Evolutionary conservation across 30 jellyfish, hydroid and myxozoan genomes (phyloP).

Genomic region (Chironex yamaguchii): DNA sequence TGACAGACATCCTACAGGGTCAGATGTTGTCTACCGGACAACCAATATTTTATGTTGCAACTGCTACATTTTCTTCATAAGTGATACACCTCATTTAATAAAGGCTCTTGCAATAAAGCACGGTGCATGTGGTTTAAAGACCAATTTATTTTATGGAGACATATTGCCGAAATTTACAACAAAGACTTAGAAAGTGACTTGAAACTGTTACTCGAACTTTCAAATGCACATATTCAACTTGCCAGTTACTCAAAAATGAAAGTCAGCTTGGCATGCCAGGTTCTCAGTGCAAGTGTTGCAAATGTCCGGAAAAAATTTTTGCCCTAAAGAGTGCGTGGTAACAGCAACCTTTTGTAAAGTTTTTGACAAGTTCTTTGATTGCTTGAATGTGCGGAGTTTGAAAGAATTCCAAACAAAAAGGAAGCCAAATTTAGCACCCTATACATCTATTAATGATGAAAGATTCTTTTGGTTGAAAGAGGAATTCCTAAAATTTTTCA

Average conservation of each 20-base stretch:
- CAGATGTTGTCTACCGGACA: constrained; percentile 31
- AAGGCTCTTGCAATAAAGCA: constrained; percentile 47
- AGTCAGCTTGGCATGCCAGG: constrained; percentile 70
- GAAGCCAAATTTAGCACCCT: constrained; percentile 56
- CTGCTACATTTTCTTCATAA: constrained; percentile 24
- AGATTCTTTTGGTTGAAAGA: constrained; percentile 26
- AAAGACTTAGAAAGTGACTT: constrained; percentile 71
- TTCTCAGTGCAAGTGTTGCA: constrained; percentile 68
- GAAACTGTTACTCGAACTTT: constrained; percentile 54
- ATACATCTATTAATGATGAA: constrained; percentile 29
- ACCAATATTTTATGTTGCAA: constrained; percentile 4
- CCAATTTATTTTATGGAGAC: constrained; percentile 57
- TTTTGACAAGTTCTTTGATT: constrained; percentile 62
- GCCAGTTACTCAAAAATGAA: constrained; percentile 69
- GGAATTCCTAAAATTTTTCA: constrained; percentile 7
- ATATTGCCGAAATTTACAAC: constrained; percentile 44
- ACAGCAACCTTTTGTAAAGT: constrained; percentile 67
- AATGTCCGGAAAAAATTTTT: constrained; percentile 49
- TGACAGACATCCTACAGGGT: constrained; percentile 22
- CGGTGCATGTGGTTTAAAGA: constrained; percentile 73
- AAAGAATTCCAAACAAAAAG: constrained; percentile 22
- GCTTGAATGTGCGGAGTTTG: constrained; percentile 15
- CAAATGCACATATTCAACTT: constrained; percentile 46
- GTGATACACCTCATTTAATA: constrained; percentile 47
- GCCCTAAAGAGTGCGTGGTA: constrained; percentile 65